phyloP scores from a whole-genome alignment of 2,797 vertebrate species.

The Psittacula derbiana region DNA sequence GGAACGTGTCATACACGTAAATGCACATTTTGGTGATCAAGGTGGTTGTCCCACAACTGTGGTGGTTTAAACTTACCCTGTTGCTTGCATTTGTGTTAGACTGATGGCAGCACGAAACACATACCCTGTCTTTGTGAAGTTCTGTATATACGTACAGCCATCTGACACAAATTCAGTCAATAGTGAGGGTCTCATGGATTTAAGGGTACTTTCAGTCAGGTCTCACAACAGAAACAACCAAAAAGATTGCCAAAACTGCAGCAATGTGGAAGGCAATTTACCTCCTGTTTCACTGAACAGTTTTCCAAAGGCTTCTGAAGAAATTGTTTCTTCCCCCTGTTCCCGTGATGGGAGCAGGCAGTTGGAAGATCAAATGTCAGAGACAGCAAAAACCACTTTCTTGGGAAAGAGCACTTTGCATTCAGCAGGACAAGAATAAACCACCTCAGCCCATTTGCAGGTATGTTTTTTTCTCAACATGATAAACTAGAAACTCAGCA shows the following conservation, averaged over 20 bases:
- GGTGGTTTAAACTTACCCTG: background rate
- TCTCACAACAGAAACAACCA: background rate
- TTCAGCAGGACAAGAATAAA: background rate
- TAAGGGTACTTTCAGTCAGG: background rate
- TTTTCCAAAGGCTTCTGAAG: background rate
- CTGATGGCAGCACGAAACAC: background rate
- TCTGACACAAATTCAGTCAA: background rate
- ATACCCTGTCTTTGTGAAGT: accelerated
- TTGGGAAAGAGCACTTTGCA: background rate
- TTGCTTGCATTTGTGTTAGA: background rate
- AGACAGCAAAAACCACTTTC: background rate
- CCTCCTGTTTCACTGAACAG: background rate
- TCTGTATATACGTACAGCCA: background rate
- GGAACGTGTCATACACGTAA: accelerated
- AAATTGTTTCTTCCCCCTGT: background rate
- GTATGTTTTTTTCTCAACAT: background rate
- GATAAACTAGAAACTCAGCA: background rate
- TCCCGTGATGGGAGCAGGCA: background rate
- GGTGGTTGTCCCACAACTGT: background rate
- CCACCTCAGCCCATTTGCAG: background rate
- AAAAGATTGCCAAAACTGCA: background rate
- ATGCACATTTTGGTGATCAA: background rate
- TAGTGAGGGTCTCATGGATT: background rate
- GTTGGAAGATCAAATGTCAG: background rate
- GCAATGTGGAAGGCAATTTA: background rate